phyloP scores from a whole-genome alignment of 1,140 invertebrate species.

The Drosophila melanogaster region Release_6_plus_ISO1_MT NT_033777.3:19473501-19474000 shows the following conservation, averaged over 20 bases:
- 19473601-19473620: constrained; percentile 36
- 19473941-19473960: too few relatives aligned
- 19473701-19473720: constrained; percentile 23
- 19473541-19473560: constrained; percentile 57
- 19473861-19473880: too few relatives aligned
- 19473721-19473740: constrained; percentile 53
- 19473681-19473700: constrained; percentile 2
- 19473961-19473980: background rate
- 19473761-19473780: constrained; percentile 14
- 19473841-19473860: too few relatives aligned
- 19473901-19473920: too few relatives aligned
- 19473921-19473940: too few relatives aligned
- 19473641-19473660: constrained; percentile 57
- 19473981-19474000: background rate
- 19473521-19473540: constrained; percentile 61
- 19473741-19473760: constrained; percentile 31
- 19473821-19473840: background rate
- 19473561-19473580: constrained; percentile 38
- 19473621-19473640: constrained; percentile 55
- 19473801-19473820: constrained; percentile 1
- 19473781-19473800: constrained; percentile 14
- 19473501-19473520: background rate
- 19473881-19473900: too few relatives aligned
- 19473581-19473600: constrained; percentile 66
- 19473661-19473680: constrained; percentile 38